These are phyloP conservation scores for Ceramica pisi DNA, from an alignment of 2,888 invertebrate species.

Conservation along the genomic window DNA sequence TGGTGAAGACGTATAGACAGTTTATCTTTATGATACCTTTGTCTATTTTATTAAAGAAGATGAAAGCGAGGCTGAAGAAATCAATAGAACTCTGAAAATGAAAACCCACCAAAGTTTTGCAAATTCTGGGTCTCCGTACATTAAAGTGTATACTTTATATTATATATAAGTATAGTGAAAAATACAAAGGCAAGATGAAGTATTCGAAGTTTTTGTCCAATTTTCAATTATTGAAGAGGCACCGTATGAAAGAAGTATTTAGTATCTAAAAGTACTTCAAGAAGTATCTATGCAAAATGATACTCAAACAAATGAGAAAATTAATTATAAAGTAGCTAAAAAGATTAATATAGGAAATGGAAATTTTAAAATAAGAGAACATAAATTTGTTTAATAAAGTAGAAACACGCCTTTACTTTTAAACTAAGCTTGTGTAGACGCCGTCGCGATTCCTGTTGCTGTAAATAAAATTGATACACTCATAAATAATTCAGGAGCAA, in stretches of 20 bases:
- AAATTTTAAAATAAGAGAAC: neutral
- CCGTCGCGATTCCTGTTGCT: conserved; percentile 33
- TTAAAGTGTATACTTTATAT: too few species aligned
- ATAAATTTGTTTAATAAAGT: neutral
- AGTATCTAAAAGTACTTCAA: neutral
- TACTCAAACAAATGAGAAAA: neutral
- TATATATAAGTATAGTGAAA: neutral
- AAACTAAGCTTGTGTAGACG: conserved; percentile 43
- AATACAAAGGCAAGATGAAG: neutral
- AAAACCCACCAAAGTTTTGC: neutral
- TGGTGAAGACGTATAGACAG: conserved; percentile 3
- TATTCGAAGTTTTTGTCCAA: neutral
- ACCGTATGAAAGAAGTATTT: neutral
- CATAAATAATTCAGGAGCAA: neutral
- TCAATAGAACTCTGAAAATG: neutral
- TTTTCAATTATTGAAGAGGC: neutral
- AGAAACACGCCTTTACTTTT: conserved; percentile 38
- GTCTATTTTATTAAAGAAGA: neutral
- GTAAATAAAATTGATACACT: conserved; percentile 28
- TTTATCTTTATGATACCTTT: conserved; percentile 4
- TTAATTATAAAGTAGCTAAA: neutral
- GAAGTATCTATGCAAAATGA: neutral
- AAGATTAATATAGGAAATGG: neutral
- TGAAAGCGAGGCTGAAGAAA: neutral
- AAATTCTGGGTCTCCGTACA: neutral